Base-by-base conservation (phyloP, 2,888 invertebrate species). In the Standfussiana lucernea region DNA sequence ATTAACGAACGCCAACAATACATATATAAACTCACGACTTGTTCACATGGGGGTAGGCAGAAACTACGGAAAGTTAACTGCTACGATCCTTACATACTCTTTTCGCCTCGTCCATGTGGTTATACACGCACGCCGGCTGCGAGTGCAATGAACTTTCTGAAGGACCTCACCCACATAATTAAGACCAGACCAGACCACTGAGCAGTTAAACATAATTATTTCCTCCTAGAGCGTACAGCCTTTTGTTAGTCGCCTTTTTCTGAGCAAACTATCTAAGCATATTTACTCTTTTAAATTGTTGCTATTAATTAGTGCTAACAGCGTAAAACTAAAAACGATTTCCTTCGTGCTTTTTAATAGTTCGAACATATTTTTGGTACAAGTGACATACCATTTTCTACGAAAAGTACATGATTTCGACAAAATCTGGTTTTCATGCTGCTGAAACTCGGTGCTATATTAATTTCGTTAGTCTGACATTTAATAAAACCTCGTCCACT, bases 1-100 rank as follows among this genome's bases (percentile, higher is more conserved):
- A 83, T 56, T 53, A 40, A 42, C 28, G 32, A 56, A 59, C 56
- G 18, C 28, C 28, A 59, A 59, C 56, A 59, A 32, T 8, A 32
- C 56, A 32, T 8, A 59, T 15, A 28, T 56, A 28, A 28, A 56
- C 56, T 7, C 15, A 15, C 28, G 15, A 6, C 13, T 2, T 56
- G 28, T 56, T 56, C 15, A n/a, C 15, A 15, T 15, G 13, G 15
- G 28, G 56, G 15, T 56, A 15, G 28, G 28, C 56, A 28, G 28
- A 28, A 28, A 56, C 28, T n/a, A 56, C 1, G 7, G 15, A 56
- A 28, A 6, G 15, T 28, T 15, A 28, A 28, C 56, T 15, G 15
- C 56, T 15, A 5, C 6, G 13, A 28, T 56, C 56, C 2, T 28
- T 15, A 56, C 15, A 56, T 56, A 56, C 1, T 56, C 28, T 7